A percentile compares a stretch with the other conserved stretches of the same genome.
phyloP scores from a whole-genome alignment of 2,113 vertebrate species.

The Vulpes ferrilata region DNA sequence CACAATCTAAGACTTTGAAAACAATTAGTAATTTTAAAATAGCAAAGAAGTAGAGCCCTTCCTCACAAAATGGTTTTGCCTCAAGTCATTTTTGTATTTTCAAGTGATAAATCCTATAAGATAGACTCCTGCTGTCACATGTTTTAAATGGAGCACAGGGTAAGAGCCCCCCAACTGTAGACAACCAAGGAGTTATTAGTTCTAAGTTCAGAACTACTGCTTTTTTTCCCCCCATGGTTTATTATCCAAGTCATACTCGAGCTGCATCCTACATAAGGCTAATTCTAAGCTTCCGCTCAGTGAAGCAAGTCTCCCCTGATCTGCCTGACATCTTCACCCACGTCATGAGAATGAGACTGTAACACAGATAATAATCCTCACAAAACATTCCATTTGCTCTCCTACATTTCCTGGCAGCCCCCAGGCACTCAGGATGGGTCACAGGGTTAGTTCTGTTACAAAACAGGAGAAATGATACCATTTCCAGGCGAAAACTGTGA shows the following conservation, averaged over 20 bases:
- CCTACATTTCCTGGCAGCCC: not conserved
- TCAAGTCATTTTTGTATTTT: constrained; percentile 48
- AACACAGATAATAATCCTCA: not conserved
- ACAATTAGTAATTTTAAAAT: not conserved
- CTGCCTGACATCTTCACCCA: not conserved
- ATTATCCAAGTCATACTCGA: not conserved
- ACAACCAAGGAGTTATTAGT: not conserved
- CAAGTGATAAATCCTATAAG: not conserved
- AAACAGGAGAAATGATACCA: not conserved
- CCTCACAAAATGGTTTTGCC: constrained; percentile 14
- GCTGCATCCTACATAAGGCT: not conserved
- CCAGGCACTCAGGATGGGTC: not conserved
- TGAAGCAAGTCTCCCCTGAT: not conserved
- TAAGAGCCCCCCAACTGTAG: not conserved
- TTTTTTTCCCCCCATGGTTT: not conserved
- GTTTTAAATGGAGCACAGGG: not conserved
- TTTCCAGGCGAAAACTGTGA: not conserved
- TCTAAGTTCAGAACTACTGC: not conserved
- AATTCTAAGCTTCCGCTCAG: not conserved
- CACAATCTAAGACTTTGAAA: constrained; percentile 50
- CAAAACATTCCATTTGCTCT: not conserved
- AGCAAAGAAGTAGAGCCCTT: not conserved
- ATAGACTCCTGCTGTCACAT: not conserved
- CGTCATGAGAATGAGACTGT: not conserved
- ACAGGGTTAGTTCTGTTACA: not conserved